phyloP scores from a whole-genome alignment of 1,140 invertebrate genomes.

The Coelopa frigida region DNA sequence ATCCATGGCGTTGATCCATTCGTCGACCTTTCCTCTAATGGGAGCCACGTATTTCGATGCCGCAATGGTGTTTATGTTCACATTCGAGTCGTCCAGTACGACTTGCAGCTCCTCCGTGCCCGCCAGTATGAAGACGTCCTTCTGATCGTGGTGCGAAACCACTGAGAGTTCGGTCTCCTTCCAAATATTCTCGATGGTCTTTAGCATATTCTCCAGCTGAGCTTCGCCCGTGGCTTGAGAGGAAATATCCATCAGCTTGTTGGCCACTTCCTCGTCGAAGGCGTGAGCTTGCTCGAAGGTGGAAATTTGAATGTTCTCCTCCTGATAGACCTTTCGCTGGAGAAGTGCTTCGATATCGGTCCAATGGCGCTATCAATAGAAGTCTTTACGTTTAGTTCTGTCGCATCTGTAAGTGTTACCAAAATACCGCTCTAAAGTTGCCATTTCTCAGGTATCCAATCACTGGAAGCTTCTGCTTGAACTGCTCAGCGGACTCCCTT shows the following conservation, averaged over 20 bases:
- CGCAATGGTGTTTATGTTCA: constrained; percentile 75
- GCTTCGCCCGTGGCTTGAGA: constrained; percentile 78
- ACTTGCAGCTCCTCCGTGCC: constrained; percentile 76
- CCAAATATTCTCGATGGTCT: constrained; percentile 79
- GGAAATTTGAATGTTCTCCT: constrained; percentile 57
- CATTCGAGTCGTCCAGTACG: constrained; percentile 75
- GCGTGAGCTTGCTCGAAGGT: constrained; percentile 63
- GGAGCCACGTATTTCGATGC: constrained; percentile 76
- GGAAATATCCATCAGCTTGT: constrained; percentile 75
- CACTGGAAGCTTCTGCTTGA: constrained; percentile 57
- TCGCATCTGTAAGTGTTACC: background rate
- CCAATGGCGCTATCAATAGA: constrained; percentile 79
- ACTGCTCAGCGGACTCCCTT: constrained; percentile 65
- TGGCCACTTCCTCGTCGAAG: constrained; percentile 54
- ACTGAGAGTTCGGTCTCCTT: constrained; percentile 68
- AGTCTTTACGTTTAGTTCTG: too few species aligned
- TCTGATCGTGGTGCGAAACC: constrained; percentile 66
- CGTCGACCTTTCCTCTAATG: constrained; percentile 70
- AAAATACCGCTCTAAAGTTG: constrained; percentile 30
- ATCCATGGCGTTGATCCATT: constrained; percentile 68
- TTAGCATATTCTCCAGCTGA: constrained; percentile 67
- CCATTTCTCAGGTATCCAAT: constrained; percentile 39
- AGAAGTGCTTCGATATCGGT: constrained; percentile 68
- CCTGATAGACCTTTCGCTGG: constrained; percentile 61
- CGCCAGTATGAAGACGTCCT: constrained; percentile 75